Base-by-base conservation (phyloP, 2,797 vertebrate species). In the Melanotaenia trifasciata region DNA sequence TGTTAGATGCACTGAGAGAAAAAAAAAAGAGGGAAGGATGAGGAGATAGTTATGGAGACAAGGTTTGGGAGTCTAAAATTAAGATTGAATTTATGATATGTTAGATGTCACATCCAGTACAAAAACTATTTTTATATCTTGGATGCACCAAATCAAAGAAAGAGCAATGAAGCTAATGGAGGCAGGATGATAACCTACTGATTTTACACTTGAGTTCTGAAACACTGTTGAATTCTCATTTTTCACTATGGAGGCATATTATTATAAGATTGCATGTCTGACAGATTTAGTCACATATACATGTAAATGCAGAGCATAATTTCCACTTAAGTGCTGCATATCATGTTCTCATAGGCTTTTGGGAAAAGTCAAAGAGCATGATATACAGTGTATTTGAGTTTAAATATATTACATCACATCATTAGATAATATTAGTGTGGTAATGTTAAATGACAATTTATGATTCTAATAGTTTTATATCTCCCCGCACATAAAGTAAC, bases 121-220 rank as follows among this genome's bases (percentile, higher is more conserved):
- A 24, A 64, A 69, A 38, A 72, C 43, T 67, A 91, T 84, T 94
- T 94, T 90, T 70, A 89, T 93, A 94, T 91, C 71, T 79, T 86
- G 85, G 86, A 86, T 85, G 69, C 94, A 86, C 93, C 90, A 93
- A 26, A 78, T 94, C 88, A 93, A 35, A 80, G 65, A 70, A 70
- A 75, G 73, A 80, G 60, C 32, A 76, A 80, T 85, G 81, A 82
- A 62, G 65, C 64, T 65, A 66, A 38, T 64, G 53, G 84, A 78
- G 83, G 83, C 80, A 82, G 85, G 90, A 84, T 88, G 79, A 87
- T 82, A 74, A 91, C 92, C 85, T 88, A 76, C 90, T 92, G 87
- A 95, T 94, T 93, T 43, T 69, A 40, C 43, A 28, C 51, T 76
- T 74, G 84, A 93, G 93, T 94, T 88, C 90, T 93, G 65, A 66